Percentiles rank a stretch among this genome's conserved stretches.
Evolutionary conservation across 2,888 invertebrate genomes (phyloP).

Genomic region (Hypselothyrea guttata): DNA sequence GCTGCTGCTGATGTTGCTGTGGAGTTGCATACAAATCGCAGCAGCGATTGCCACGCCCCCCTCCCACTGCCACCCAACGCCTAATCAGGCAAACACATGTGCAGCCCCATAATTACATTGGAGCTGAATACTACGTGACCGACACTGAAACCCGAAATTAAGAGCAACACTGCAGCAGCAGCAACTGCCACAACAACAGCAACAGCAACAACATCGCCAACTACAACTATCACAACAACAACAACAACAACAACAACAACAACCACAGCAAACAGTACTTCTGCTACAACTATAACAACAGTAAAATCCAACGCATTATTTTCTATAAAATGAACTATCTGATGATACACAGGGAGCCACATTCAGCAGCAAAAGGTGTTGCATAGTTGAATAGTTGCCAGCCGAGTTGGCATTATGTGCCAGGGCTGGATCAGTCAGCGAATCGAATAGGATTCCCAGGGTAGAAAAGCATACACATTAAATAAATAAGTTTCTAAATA

Average conservation of each 20-base stretch:
- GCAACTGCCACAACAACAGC: constrained; percentile 16
- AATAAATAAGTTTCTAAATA: too few species aligned
- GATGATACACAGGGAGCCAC: constrained; percentile 9
- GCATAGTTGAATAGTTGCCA: constrained; percentile 46
- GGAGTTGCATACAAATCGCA: constrained; percentile 62
- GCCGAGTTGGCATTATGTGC: constrained; percentile 15
- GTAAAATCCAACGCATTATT: constrained; percentile 44
- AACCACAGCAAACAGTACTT: constrained; percentile 19
- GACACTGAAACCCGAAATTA: constrained; percentile 72
- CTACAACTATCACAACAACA: constrained; percentile 9
- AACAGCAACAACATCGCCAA: constrained; percentile 11
- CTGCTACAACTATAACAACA: constrained; percentile 22
- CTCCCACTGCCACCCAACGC: constrained; percentile 54
- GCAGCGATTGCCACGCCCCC: constrained; percentile 35
- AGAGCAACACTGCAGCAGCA: constrained; percentile 59
- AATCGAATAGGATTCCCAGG: not conserved
- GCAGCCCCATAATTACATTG: constrained; percentile 71
- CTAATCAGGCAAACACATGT: constrained; percentile 76
- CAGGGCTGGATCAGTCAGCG: constrained; percentile 21
- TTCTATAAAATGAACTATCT: constrained; percentile 43
- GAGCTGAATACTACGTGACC: constrained; percentile 58
- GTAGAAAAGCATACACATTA: too few species aligned
- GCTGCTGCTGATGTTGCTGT: constrained; percentile 5
- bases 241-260: constrained; percentile 23
- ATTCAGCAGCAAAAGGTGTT: constrained; percentile 48